Evolutionary conservation across 2,113 vertebrate species (phyloP).

Genomic region (Oryctolagus cuniculus): mOryCun1.1 NC_091433.1:134523001-134523500

Average conservation of each 20-base stretch:
- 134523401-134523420: not conserved
- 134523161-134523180: not conserved
- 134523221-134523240: not conserved
- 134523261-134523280: not conserved
- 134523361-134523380: not conserved
- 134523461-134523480: not conserved
- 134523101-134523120: too few species aligned
- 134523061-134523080: too few species aligned
- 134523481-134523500: not conserved
- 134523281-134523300: constrained; percentile 2
- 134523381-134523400: not conserved
- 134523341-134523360: not conserved
- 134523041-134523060: too few species aligned
- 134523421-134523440: not conserved
- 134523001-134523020: too few species aligned
- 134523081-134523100: too few species aligned
- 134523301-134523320: not conserved
- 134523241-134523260: not conserved
- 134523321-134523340: not conserved
- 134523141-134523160: not conserved
- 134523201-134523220: not conserved
- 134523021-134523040: too few species aligned
- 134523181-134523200: not conserved
- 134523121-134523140: too few species aligned
- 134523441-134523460: not conserved